Evolutionary conservation across 2,113 vertebrate species (phyloP).

Genomic region (Zosterops japonicus): DNA sequence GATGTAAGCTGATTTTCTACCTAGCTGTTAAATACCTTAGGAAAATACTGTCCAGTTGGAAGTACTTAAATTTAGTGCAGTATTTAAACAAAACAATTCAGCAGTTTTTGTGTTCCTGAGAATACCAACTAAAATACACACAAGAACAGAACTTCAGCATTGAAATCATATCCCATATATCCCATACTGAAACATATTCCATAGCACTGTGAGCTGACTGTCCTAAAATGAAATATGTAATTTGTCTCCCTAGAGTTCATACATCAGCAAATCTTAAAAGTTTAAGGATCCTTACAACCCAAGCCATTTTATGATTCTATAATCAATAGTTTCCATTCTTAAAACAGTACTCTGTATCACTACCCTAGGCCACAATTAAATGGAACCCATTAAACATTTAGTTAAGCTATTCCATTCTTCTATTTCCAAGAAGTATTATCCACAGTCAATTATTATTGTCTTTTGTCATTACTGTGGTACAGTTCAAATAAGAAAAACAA

Average conservation of each 20-base stretch:
- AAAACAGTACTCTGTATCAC: not conserved
- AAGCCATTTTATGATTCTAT: not conserved
- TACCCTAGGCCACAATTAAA: not conserved
- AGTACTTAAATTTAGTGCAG: not conserved
- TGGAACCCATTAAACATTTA: not conserved
- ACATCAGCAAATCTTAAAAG: not conserved
- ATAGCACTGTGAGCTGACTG: not conserved
- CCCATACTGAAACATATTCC: not conserved
- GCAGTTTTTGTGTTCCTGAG: not conserved
- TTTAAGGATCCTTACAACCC: not conserved
- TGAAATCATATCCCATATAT: not conserved
- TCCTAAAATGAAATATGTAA: not conserved
- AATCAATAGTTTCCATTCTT: not conserved
- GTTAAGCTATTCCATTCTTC: not conserved
- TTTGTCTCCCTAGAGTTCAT: not conserved
- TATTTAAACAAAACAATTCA: not conserved
- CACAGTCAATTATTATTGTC: not conserved
- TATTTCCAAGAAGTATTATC: not conserved
- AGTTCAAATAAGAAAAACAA: not conserved
- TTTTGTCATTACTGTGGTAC: not conserved
- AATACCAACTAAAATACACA: not conserved
- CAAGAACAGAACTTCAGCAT: not conserved
- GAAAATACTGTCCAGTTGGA: not conserved
- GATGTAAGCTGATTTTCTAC: not conserved
- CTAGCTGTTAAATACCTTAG: not conserved